phyloP scores from a whole-genome alignment of 1,140 invertebrate species.

The Apis florea region DNA sequence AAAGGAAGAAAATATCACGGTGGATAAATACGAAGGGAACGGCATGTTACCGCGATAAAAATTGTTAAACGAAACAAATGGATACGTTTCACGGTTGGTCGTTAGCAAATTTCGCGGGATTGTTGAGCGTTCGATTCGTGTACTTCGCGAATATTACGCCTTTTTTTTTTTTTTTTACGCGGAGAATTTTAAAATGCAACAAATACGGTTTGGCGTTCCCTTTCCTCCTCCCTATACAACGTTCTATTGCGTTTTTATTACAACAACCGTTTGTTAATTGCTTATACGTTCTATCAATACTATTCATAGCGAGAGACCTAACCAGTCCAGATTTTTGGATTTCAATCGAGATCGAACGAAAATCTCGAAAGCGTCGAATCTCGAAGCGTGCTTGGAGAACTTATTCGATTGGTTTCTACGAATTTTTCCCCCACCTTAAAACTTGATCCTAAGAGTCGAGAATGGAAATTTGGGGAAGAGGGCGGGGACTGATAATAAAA shows the following conservation, averaged over 20 bases:
- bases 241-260: background rate
- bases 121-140: slow-evolving; percentile 1
- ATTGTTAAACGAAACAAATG: slow-evolving; percentile 59
- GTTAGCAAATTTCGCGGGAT: slow-evolving; percentile 16
- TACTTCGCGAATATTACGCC: no score
- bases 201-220: background rate
- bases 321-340: background rate
- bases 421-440: background rate
- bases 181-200: background rate
- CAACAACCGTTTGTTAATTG: background rate
- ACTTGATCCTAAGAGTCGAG: background rate
- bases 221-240: background rate
- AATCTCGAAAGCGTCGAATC: background rate
- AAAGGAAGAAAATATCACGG: background rate
- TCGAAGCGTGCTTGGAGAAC: no score
- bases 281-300: background rate
- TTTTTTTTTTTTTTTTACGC: no score
- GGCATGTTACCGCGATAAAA: slow-evolving; percentile 10
- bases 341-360: background rate
- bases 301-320: background rate
- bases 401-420: background rate
- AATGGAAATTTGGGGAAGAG: background rate
- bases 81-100: slow-evolving; percentile 50
- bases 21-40: background rate
- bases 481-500: slow-evolving; percentile 50